These are phyloP conservation scores for Oxycera nigricornis DNA, from an alignment of 2,888 invertebrate species.

Conservation along the genomic window DNA sequence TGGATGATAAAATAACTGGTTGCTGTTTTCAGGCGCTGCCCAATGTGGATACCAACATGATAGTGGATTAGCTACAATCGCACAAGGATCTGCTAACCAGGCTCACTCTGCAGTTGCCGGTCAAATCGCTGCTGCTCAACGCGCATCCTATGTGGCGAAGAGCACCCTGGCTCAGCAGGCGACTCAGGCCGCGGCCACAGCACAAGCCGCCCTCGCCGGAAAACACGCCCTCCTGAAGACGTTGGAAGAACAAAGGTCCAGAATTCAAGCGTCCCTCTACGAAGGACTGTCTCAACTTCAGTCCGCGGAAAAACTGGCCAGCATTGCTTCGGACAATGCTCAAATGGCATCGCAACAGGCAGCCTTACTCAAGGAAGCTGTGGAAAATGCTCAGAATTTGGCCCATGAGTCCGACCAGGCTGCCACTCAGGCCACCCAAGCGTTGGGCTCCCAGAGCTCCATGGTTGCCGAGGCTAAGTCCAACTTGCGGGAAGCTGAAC, in stretches of 20 bases:
- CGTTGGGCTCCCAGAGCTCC: constrained; percentile 73
- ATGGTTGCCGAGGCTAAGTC: constrained; percentile 77
- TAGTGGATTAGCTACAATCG: constrained; percentile 73
- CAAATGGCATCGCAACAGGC: constrained; percentile 74
- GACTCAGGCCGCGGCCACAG: constrained; percentile 70
- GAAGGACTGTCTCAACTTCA: constrained; percentile 74
- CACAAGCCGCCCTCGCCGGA: constrained; percentile 69
- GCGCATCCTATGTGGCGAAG: constrained; percentile 69
- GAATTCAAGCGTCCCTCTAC: constrained; percentile 71
- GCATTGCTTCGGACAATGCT: constrained; percentile 70
- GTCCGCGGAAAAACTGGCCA: constrained; percentile 73
- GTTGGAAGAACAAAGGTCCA: constrained; percentile 73
- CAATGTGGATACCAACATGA: constrained; percentile 1
- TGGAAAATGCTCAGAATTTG: constrained; percentile 70
- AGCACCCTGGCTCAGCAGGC: constrained; percentile 76
- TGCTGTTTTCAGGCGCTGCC: not conserved
- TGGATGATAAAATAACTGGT: too few species aligned
- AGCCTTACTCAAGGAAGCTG: constrained; percentile 71
- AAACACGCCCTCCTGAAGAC: constrained; percentile 69
- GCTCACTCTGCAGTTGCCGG: constrained; percentile 77
- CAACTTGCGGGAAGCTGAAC: constrained; percentile 68
- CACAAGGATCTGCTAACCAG: constrained; percentile 78
- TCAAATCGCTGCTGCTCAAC: constrained; percentile 78
- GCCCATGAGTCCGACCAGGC: not conserved
- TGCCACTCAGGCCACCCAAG: constrained; percentile 72